These are phyloP conservation scores for Callipepla squamata DNA, from an alignment of 2,113 vertebrate species.

Conservation along the genomic window DNA sequence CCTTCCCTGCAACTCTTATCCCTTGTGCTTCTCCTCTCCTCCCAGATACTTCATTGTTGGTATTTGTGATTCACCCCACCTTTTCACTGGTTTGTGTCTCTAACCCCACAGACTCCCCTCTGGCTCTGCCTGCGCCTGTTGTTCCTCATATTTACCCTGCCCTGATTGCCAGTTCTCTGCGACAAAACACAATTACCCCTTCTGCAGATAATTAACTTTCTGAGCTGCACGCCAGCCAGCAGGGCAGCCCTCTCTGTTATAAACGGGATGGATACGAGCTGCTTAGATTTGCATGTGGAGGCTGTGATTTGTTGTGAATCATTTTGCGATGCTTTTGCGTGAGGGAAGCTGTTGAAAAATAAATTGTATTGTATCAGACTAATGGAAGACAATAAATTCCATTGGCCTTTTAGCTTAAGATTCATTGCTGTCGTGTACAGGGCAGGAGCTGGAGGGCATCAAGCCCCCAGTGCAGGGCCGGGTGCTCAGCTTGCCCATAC, in stretches of 20 bases:
- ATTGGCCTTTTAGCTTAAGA: constrained; percentile 57
- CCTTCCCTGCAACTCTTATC: fast-evolving
- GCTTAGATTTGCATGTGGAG: constrained; percentile 3
- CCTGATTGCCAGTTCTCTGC: fast-evolving
- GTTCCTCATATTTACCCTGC: not conserved
- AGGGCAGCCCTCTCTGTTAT: fast-evolving
- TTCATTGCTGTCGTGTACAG: constrained; percentile 45
- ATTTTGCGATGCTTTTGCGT: constrained; percentile 45
- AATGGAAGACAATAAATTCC: constrained; percentile 67
- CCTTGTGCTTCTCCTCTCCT: not conserved
- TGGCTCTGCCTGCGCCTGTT: not conserved
- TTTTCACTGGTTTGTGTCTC: not conserved
- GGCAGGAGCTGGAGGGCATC: not conserved
- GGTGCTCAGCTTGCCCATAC: not conserved
- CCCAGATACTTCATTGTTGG: not conserved
- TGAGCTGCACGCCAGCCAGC: not conserved
- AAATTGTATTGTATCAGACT: constrained; percentile 64
- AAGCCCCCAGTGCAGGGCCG: not conserved
- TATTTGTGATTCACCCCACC: not conserved
- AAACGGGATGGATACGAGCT: not conserved
- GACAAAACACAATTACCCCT: not conserved
- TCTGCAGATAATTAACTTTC: constrained; percentile 4
- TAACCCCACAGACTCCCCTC: not conserved
- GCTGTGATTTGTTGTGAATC: constrained; percentile 42
- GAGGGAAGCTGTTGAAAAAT: constrained; percentile 58